Conservation (phyloP, 2,888 invertebrate genomes). For the Latrodectus hesperus region DNA sequence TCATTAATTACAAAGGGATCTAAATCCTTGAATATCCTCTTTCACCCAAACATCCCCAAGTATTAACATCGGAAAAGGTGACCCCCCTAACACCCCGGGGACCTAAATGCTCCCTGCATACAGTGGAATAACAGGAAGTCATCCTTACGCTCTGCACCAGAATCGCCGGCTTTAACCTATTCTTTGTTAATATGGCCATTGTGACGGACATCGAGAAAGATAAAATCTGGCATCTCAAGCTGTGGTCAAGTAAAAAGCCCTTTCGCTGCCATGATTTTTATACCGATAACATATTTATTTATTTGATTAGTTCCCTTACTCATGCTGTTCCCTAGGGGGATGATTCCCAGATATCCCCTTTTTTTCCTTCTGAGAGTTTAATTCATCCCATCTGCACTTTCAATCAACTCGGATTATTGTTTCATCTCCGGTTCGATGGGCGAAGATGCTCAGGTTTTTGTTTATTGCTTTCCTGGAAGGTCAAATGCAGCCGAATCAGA, state of each 20-base stretch:
- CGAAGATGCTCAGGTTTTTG: constrained; percentile 5
- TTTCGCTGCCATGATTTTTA: constrained; percentile 18
- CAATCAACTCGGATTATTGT: constrained; percentile 58
- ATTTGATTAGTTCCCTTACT: constrained; percentile 60
- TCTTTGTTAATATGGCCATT: constrained; percentile 56
- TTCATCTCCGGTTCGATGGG: constrained; percentile 28
- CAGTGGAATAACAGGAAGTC: neutral
- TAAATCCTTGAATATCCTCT: no score
- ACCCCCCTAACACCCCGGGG: no score
- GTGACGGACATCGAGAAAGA: constrained; percentile 44
- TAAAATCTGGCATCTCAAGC: constrained; percentile 54
- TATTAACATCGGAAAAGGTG: no score
- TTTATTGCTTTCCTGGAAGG: constrained; percentile 3
- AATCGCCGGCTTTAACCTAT: constrained; percentile 16
- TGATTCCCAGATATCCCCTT: constrained; percentile 17
- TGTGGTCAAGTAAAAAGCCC: constrained; percentile 46
- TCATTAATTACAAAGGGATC: no score
- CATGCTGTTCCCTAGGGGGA: constrained; percentile 16
- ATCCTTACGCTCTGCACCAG: constrained; percentile 5
- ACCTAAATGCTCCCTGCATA: no score
- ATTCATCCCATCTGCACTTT: constrained; percentile 51
- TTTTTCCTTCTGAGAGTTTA: constrained; percentile 46
- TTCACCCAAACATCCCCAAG: no score
- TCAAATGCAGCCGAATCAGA: neutral
- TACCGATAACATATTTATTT: constrained; percentile 53